A percentile compares a stretch with the other conserved stretches of the same genome.
Evolutionary conservation across 2,888 invertebrate species (phyloP).

Genomic region (Nesidiocoris tenuis): DNA sequence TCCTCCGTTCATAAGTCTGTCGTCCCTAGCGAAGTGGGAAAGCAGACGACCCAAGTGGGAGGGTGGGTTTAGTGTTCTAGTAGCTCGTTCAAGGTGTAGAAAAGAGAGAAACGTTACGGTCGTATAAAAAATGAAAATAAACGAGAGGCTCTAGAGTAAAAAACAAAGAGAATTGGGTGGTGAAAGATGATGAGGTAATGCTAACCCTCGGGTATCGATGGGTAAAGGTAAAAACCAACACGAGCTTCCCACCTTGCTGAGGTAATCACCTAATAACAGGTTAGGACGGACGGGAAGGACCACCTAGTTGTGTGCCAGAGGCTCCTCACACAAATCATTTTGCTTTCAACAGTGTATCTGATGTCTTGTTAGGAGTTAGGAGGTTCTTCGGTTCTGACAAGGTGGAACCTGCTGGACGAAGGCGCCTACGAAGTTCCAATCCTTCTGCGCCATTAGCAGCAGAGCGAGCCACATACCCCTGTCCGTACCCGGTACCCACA

Average conservation of each 20-base stretch:
- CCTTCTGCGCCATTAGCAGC: slow-evolving; percentile 37
- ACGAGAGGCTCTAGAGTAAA: too few relatives aligned
- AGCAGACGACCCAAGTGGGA: too few relatives aligned
- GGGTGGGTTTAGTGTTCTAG: too few relatives aligned
- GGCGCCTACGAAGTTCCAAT: slow-evolving; percentile 29
- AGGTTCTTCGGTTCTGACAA: not conserved
- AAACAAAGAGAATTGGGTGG: not conserved
- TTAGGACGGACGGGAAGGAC: slow-evolving; percentile 26
- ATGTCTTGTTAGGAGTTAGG: slow-evolving; percentile 39
- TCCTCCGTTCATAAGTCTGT: too few relatives aligned
- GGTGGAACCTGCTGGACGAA: not conserved
- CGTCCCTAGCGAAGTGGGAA: too few relatives aligned
- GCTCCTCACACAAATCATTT: slow-evolving; percentile 37
- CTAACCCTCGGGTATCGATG: slow-evolving; percentile 23
- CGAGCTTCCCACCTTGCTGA: slow-evolving; percentile 44
- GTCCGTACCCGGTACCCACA: not conserved
- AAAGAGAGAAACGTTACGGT: not conserved
- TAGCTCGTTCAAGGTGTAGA: too few relatives aligned
- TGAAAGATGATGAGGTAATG: slow-evolving; percentile 13
- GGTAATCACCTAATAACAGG: slow-evolving; percentile 44
- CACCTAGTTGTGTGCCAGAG: slow-evolving; percentile 20
- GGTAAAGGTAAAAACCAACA: slow-evolving; percentile 40
- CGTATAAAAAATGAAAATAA: not conserved
- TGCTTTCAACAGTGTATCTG: slow-evolving; percentile 43
- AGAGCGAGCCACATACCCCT: slow-evolving; percentile 1